Conservation (phyloP, 2,888 invertebrate species). For the Mythimna ferrago region DNA sequence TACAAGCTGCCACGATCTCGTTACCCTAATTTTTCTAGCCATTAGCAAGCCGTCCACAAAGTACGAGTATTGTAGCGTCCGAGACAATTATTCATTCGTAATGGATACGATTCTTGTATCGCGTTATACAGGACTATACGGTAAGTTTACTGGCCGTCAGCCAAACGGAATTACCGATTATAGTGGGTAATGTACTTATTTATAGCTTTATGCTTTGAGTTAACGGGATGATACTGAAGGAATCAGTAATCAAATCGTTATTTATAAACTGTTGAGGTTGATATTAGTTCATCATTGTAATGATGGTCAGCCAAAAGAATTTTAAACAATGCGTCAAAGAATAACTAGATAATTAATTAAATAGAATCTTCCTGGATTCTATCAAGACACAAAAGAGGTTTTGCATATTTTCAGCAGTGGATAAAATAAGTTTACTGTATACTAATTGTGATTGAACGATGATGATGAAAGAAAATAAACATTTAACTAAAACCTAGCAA, state of each 20-base stretch:
- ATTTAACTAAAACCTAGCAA: no score
- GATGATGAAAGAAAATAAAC: no score
- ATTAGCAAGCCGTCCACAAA: slow-evolving; percentile 50
- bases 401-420: no score
- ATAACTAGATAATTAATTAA: no score
- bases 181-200: slow-evolving; percentile 51
- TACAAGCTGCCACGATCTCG: slow-evolving; percentile 31
- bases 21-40: slow-evolving; percentile 51
- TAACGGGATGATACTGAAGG: slow-evolving; percentile 22
- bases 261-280: not conserved
- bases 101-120: slow-evolving; percentile 69
- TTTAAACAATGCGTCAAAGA: not conserved
- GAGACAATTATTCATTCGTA: slow-evolving; percentile 71
- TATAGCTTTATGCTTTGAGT: slow-evolving; percentile 45
- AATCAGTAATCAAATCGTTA: slow-evolving; percentile 7
- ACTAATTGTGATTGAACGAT: no score
- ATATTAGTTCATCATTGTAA: not conserved
- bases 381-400: no score
- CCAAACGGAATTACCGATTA: slow-evolving; percentile 60
- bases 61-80: slow-evolving; percentile 38
- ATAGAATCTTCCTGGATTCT: no score
- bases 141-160: slow-evolving; percentile 60
- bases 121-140: slow-evolving; percentile 62
- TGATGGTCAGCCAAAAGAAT: not conserved
- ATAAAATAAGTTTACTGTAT: no score